Evolutionary conservation across 1,140 invertebrate genomes (phyloP).

Genomic region (Drosophila sucinea): DNA sequence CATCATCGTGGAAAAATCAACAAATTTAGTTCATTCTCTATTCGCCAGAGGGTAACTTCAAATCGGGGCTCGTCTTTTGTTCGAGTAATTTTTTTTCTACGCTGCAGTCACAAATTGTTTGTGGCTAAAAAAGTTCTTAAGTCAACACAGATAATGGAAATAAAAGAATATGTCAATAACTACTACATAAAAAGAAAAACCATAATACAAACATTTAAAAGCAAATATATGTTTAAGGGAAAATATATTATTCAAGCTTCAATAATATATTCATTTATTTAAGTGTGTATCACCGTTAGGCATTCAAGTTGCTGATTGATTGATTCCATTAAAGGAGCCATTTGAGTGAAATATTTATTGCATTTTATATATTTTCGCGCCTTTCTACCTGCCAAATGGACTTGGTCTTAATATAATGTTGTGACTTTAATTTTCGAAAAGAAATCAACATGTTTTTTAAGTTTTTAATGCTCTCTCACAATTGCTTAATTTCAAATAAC

Average conservation of each 20-base stretch:
- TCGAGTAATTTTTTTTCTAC: neutral
- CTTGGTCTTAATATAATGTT: too few relatives aligned
- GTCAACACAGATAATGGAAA: slow-evolving; percentile 10
- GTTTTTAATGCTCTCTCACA: too few relatives aligned
- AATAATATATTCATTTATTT: slow-evolving; percentile 1
- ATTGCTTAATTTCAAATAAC: too few relatives aligned
- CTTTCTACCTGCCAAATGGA: too few relatives aligned
- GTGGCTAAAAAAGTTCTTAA: slow-evolving; percentile 11
- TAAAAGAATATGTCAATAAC: slow-evolving; percentile 28
- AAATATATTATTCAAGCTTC: neutral
- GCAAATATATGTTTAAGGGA: neutral
- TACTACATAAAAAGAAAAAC: slow-evolving; percentile 15
- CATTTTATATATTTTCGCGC: too few relatives aligned
- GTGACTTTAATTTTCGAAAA: too few relatives aligned
- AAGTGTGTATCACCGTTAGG: too few relatives aligned
- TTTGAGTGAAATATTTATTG: neutral
- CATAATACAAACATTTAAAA: neutral
- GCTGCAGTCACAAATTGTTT: slow-evolving; percentile 6
- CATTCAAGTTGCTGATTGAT: too few relatives aligned
- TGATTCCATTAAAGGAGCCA: too few relatives aligned
- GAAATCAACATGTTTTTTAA: too few relatives aligned
- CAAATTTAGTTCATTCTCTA: neutral
- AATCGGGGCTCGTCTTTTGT: neutral
- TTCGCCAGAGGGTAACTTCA: neutral
- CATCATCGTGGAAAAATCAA: neutral